Evolutionary conservation across 2,113 vertebrate species (phyloP).

Genomic region (Aleadryas rufinucha): DNA sequence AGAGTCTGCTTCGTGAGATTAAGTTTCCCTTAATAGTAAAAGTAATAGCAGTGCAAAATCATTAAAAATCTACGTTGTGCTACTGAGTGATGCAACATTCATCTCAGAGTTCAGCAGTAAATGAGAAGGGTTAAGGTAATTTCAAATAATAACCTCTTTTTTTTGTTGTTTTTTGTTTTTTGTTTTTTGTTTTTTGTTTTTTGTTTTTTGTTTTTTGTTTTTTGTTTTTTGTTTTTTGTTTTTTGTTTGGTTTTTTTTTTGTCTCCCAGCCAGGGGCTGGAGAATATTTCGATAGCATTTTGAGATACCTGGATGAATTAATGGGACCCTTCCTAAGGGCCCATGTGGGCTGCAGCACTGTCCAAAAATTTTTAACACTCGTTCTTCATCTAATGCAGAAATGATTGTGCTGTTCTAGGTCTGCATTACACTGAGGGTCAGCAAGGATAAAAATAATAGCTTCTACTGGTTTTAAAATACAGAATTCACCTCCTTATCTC

Average conservation of each 20-base stretch:
- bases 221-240: no score
- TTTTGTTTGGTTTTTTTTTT: no score
- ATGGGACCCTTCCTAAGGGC: fast-evolving
- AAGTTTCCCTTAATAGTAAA: background rate
- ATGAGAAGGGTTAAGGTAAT: background rate
- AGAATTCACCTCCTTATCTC: background rate
- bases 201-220: fast-evolving
- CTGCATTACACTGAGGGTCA: background rate
- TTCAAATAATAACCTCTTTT: background rate
- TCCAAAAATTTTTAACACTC: background rate
- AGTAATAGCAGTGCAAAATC: background rate
- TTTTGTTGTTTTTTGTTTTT: no score
- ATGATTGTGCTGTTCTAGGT: background rate
- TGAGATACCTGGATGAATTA: background rate
- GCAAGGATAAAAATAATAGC: background rate
- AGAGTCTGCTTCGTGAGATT: background rate
- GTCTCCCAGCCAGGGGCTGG: fast-evolving
- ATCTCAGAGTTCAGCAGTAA: background rate
- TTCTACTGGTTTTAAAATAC: background rate
- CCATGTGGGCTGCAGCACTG: background rate
- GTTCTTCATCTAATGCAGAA: background rate
- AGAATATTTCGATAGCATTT: background rate
- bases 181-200: no score
- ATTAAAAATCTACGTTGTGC: background rate
- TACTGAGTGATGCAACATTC: background rate